Conservation (phyloP, 1,140 invertebrate genomes). For the Drosophila aff. region DNA sequence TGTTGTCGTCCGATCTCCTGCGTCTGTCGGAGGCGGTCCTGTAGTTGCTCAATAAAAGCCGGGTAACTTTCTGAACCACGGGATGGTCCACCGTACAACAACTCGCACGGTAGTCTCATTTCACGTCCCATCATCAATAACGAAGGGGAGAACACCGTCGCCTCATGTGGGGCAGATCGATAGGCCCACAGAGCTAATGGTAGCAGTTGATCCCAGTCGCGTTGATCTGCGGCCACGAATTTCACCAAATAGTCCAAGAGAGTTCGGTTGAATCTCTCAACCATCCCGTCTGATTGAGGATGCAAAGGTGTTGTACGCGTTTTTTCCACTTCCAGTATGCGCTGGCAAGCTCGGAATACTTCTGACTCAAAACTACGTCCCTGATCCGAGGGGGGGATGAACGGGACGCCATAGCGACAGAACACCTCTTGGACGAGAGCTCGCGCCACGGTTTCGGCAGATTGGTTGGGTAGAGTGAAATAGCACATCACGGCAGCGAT, state of each 20-base stretch:
- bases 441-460: too few species aligned
- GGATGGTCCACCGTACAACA: neutral
- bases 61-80: neutral
- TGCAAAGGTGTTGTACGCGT: neutral
- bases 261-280: neutral
- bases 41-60: too few species aligned
- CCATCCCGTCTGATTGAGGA: constrained; percentile 1
- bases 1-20: too few species aligned
- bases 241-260: constrained; percentile 1
- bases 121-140: neutral
- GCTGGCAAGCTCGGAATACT: neutral
- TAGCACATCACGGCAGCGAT: too few species aligned
- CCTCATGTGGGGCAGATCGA: neutral
- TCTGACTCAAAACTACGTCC: neutral
- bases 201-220: neutral
- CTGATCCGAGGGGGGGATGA: neutral
- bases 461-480: too few species aligned
- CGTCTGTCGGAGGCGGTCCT: too few species aligned
- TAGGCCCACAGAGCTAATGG: neutral
- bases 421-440: too few species aligned
- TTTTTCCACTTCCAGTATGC: neutral
- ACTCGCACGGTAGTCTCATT: neutral
- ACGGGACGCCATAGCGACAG: too few species aligned
- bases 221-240: neutral
- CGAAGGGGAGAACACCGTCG: neutral